Conservation (phyloP, 2,797 vertebrate genomes). For the Limosa lapponica region DNA sequence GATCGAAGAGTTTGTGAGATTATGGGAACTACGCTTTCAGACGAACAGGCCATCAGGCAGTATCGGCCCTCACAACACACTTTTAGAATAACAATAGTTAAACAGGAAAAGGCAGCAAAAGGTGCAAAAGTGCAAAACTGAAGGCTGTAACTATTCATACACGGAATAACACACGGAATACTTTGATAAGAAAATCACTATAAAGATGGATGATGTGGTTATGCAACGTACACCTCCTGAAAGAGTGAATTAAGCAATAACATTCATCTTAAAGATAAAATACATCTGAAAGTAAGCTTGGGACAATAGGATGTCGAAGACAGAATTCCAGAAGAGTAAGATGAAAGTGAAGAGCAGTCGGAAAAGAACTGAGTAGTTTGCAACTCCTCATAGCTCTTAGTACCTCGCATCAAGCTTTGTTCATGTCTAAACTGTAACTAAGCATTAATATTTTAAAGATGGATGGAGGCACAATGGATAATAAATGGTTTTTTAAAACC, state of each 20-base stretch:
- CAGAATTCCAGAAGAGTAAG: background rate
- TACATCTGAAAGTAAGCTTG: background rate
- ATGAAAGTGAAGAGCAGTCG: background rate
- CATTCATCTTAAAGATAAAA: background rate
- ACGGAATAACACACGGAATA: background rate
- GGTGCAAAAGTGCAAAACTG: background rate
- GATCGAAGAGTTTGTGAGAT: background rate
- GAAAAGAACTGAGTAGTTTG: background rate
- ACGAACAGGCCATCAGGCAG: background rate
- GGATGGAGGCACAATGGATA: background rate
- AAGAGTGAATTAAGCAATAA: background rate
- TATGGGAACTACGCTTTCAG: background rate
- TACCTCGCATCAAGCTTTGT: background rate
- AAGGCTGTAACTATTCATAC: background rate
- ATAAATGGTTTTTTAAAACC: background rate
- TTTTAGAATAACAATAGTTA: background rate
- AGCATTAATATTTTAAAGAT: background rate
- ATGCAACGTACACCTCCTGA: background rate
- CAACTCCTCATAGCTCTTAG: background rate
- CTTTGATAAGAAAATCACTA: background rate
- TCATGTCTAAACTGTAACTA: background rate
- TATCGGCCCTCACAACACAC: background rate
- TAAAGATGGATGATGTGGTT: background rate
- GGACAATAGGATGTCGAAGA: background rate
- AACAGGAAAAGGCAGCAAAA: background rate